These are phyloP conservation scores for Gobio gobio DNA, from an alignment of 2,113 vertebrate genomes.

Conservation along the genomic window DNA sequence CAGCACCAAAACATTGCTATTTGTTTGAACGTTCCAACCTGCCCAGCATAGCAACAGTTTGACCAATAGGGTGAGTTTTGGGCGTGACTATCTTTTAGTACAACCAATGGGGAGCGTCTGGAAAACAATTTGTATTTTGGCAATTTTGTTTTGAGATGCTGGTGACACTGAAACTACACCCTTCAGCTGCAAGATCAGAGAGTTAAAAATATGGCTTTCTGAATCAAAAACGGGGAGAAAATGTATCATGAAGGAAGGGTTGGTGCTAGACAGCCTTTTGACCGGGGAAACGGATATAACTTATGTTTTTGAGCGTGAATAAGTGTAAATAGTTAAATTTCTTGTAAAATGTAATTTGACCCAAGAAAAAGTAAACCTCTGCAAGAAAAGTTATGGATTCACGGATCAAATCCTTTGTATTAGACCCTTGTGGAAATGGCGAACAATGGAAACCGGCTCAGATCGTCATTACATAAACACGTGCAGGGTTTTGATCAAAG, in stretches of 20 bases:
- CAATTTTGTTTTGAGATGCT: not conserved
- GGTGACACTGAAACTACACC: not conserved
- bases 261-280: no score
- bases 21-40: not conserved
- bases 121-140: conserved; percentile 1
- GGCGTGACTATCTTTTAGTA: not conserved
- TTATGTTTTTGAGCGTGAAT: no score
- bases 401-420: no score
- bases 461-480: not conserved
- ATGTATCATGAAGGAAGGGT: no score
- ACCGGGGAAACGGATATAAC: no score
- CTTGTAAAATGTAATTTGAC: no score
- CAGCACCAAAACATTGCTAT: not conserved
- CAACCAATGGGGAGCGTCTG: not conserved
- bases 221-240: not conserved
- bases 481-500: conserved; percentile 19
- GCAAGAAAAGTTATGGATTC: no score
- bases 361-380: no score
- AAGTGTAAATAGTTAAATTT: no score
- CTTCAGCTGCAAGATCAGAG: not conserved
- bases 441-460: no score
- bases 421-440: no score
- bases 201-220: not conserved
- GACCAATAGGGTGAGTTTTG: not conserved
- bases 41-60: not conserved